Percentiles rank a stretch among this genome's conserved stretches.
Evolutionary conservation across 1,140 invertebrate species (phyloP).

Genomic region (Drosophila jambulina): DNA sequence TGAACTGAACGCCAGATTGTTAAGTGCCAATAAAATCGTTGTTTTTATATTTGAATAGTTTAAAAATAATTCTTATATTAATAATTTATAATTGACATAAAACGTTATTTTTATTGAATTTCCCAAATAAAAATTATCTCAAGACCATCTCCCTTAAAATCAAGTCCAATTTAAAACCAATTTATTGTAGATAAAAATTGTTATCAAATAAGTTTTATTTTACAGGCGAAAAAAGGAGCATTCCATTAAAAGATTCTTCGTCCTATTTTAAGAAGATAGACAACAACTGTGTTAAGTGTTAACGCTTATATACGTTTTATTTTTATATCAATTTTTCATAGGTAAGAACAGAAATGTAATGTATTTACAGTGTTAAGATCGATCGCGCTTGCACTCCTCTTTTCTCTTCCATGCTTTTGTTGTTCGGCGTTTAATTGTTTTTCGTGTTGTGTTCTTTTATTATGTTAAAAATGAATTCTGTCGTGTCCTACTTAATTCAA

Average conservation of each 20-base stretch:
- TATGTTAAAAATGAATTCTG: slow-evolving; percentile 34
- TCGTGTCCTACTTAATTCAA: slow-evolving; percentile 45
- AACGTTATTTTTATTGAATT: no score
- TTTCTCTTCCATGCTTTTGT: slow-evolving; percentile 17
- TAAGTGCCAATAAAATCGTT: no score
- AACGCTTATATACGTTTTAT: slow-evolving; percentile 81
- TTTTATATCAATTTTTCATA: slow-evolving; percentile 73
- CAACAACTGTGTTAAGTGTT: slow-evolving; percentile 40
- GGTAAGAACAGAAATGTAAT: slow-evolving; percentile 74
- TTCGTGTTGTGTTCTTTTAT: neutral
- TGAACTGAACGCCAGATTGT: no score
- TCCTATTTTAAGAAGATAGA: slow-evolving; percentile 11
- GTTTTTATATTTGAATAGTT: no score
- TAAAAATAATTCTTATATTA: no score
- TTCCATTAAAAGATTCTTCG: slow-evolving; percentile 13
- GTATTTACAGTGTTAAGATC: slow-evolving; percentile 61
- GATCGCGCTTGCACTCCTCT: slow-evolving; percentile 10
- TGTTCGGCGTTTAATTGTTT: slow-evolving; percentile 26
- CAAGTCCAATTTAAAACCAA: slow-evolving; percentile 12
- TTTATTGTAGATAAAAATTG: slow-evolving; percentile 6
- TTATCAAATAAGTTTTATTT: slow-evolving; percentile 34
- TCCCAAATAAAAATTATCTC: no score
- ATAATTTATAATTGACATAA: no score
- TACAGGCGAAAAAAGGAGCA: slow-evolving; percentile 28
- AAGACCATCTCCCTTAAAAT: neutral